These are phyloP conservation scores for Eupithecia exiguata DNA, from an alignment of 2,888 invertebrate species.

Conservation along the genomic window DNA sequence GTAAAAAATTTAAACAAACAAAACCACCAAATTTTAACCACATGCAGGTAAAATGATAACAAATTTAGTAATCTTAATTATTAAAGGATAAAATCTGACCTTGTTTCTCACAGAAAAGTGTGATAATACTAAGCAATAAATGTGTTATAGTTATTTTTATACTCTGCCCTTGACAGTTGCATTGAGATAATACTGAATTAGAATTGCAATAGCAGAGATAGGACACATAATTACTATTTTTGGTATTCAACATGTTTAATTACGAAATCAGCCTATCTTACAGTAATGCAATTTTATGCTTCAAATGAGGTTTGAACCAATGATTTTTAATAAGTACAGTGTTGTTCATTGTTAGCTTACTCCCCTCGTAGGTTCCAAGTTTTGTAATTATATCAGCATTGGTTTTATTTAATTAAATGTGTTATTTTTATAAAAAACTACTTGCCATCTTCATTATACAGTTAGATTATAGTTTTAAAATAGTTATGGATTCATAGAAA, in stretches of 20 bases:
- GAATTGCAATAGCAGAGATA: constrained; percentile 23
- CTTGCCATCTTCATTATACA: too few relatives aligned
- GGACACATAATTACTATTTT: constrained; percentile 18
- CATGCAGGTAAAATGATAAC: not conserved
- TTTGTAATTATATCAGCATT: too few relatives aligned
- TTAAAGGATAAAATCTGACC: not conserved
- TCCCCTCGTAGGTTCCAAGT: too few relatives aligned
- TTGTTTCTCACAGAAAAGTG: constrained; percentile 3
- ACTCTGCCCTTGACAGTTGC: constrained; percentile 16
- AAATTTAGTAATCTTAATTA: not conserved
- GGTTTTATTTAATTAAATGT: too few relatives aligned
- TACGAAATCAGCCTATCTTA: constrained; percentile 2
- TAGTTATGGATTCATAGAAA: too few relatives aligned
- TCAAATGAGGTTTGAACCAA: not conserved
- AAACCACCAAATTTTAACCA: not conserved
- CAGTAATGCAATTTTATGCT: constrained; percentile 4
- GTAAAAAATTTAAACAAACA: not conserved
- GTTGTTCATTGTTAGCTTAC: too few relatives aligned
- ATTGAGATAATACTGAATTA: constrained; percentile 14
- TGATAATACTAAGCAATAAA: constrained; percentile 10
- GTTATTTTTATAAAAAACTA: too few relatives aligned
- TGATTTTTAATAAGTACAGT: not conserved
- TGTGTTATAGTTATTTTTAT: constrained; percentile 10
- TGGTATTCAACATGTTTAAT: not conserved
- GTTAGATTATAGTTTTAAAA: too few relatives aligned